Evolutionary conservation across 1,140 invertebrate species (phyloP).

Genomic region (Halesus radiatus): DNA sequence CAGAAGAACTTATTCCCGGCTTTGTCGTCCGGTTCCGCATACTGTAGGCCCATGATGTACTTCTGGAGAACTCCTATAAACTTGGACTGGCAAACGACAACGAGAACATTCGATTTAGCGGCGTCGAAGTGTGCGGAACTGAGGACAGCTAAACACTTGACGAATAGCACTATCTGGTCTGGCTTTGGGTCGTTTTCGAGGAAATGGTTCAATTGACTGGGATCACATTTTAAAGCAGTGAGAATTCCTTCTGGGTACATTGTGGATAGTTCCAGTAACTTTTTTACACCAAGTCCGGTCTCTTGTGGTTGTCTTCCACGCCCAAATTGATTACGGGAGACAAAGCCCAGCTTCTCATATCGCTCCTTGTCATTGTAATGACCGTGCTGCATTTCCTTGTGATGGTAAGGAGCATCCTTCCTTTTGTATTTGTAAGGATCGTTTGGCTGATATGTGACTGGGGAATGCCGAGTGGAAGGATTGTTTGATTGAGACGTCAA

Average conservation of each 20-base stretch:
- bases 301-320: no score
- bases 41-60: slow-evolving; percentile 64
- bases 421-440: no score
- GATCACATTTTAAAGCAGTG: background rate
- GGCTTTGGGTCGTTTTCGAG: slow-evolving; percentile 1
- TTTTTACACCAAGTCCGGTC: no score
- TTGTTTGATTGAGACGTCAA: no score
- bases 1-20: slow-evolving; percentile 63
- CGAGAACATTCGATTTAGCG: slow-evolving; percentile 62
- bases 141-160: slow-evolving; percentile 62
- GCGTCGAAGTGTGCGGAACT: slow-evolving; percentile 62
- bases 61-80: slow-evolving; percentile 61
- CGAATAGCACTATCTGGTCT: slow-evolving; percentile 58
- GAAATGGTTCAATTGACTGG: slow-evolving; percentile 22
- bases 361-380: no score
- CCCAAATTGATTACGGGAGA: no score
- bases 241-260: slow-evolving; percentile 8
- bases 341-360: no score
- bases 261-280: background rate
- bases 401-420: no score
- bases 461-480: no score
- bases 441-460: no score
- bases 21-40: slow-evolving; percentile 59
- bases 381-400: no score
- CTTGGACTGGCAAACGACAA: slow-evolving; percentile 62